Evolutionary conservation across 1,140 invertebrate genomes (phyloP).

Genomic region (Calephelis nemesis): DNA sequence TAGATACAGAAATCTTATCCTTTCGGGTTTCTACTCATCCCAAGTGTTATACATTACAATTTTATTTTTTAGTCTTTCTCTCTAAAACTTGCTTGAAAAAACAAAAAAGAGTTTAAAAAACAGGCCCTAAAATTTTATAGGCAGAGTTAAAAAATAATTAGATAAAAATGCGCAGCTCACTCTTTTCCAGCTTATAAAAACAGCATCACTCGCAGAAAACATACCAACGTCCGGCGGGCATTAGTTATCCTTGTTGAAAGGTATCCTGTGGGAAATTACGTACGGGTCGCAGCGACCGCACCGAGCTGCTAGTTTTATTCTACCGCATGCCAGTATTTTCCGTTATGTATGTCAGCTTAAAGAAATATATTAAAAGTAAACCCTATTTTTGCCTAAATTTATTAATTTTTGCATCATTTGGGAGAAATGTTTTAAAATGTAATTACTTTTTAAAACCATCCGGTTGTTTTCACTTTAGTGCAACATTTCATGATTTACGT

Average conservation of each 20-base stretch:
- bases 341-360: constrained; percentile 22
- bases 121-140: neutral
- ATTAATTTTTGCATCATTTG: neutral
- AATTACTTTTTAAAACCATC: too few species aligned
- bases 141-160: too few species aligned
- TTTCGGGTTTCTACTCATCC: too few species aligned
- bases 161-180: too few species aligned
- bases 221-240: constrained; percentile 44
- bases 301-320: constrained; percentile 27
- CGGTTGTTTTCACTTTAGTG: too few species aligned
- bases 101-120: neutral
- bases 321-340: constrained; percentile 26
- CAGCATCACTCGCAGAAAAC: constrained; percentile 17
- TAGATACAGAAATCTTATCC: too few species aligned
- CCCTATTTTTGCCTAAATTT: neutral
- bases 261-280: constrained; percentile 58
- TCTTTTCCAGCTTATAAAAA: constrained; percentile 17
- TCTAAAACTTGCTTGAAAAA: too few species aligned
- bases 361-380: constrained; percentile 13
- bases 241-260: constrained; percentile 55
- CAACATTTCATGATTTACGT: too few species aligned
- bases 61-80: too few species aligned
- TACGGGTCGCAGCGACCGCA: constrained; percentile 37
- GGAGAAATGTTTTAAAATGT: too few species aligned
- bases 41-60: too few species aligned